Conservation (phyloP, 2,113 vertebrate genomes). For the Suricata suricatta region DNA sequence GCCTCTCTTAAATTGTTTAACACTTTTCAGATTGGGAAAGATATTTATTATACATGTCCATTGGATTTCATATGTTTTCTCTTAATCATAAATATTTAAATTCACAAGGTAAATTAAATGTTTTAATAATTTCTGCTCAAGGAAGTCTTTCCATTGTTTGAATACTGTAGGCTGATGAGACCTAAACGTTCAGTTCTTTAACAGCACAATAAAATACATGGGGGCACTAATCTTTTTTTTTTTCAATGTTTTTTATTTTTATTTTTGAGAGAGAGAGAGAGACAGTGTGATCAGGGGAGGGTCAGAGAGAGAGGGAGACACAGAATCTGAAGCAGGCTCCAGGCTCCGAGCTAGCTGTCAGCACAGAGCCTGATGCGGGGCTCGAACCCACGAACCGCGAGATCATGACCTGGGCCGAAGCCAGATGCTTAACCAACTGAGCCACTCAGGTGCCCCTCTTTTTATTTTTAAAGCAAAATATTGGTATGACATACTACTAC, state of each 20-base stretch:
- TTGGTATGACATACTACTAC: not conserved
- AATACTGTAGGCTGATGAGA: not conserved
- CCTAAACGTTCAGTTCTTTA: not conserved
- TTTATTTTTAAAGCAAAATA: not conserved
- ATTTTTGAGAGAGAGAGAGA: too few relatives aligned
- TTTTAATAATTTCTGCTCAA: not conserved
- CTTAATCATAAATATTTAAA: not conserved
- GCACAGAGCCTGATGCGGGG: too few relatives aligned
- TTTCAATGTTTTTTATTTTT: too few relatives aligned
- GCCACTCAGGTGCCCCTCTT: too few relatives aligned
- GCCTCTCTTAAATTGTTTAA: not conserved
- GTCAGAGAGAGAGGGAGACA: too few relatives aligned
- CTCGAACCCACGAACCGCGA: too few relatives aligned
- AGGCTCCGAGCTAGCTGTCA: too few relatives aligned
- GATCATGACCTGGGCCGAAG: too few relatives aligned
- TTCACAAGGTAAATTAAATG: not conserved
- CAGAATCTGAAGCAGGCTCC: too few relatives aligned
- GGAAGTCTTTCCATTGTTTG: not conserved
- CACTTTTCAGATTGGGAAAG: not conserved
- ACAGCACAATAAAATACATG: not conserved
- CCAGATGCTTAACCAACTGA: too few relatives aligned
- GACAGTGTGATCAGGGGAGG: too few relatives aligned
- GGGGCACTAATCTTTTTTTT: not conserved
- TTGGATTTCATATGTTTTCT: not conserved
- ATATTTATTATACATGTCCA: not conserved